Conservation (phyloP, 1,140 invertebrate genomes). For the Mylabris phalerata region DNA sequence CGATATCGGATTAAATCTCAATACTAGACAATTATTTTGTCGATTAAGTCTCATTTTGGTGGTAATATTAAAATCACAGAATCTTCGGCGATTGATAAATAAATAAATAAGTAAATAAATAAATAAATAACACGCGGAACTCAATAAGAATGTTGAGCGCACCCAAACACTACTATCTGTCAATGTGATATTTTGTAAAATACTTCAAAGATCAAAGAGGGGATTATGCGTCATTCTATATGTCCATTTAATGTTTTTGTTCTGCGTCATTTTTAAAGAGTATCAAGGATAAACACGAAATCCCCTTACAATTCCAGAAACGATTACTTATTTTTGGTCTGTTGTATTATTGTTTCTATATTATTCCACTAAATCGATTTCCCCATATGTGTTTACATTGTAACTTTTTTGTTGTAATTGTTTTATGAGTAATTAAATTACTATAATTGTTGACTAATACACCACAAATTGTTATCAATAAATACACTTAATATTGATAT, state of each 20-base stretch:
- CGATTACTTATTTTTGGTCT: conserved; percentile 7
- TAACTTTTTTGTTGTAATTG: background rate
- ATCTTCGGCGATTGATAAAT: no score
- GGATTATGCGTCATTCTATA: conserved; percentile 26
- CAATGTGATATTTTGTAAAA: no score
- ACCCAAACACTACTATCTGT: conserved; percentile 4
- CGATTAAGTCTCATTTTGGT: conserved; percentile 58
- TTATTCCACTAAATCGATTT: background rate
- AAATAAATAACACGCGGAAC: conserved; percentile 3
- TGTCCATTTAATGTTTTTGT: conserved; percentile 29
- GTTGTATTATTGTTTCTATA: background rate
- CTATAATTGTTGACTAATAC: no score
- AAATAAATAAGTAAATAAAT: conserved; percentile 2
- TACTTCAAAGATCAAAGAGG: background rate
- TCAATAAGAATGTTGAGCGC: background rate
- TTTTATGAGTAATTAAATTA: conserved; percentile 8
- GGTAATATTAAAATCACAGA: no score
- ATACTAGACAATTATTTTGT: conserved; percentile 54
- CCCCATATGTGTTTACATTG: no score
- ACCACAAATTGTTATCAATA: no score
- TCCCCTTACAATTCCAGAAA: conserved; percentile 15
- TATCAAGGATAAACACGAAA: conserved; percentile 10
- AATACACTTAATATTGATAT: no score
- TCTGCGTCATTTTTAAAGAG: conserved; percentile 26
- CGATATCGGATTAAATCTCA: conserved; percentile 51